Evolutionary conservation across 2,113 vertebrate genomes (phyloP), one percentile per base, ranked within the genome.

Genomic region (Eptesicus fuscus): DNA sequence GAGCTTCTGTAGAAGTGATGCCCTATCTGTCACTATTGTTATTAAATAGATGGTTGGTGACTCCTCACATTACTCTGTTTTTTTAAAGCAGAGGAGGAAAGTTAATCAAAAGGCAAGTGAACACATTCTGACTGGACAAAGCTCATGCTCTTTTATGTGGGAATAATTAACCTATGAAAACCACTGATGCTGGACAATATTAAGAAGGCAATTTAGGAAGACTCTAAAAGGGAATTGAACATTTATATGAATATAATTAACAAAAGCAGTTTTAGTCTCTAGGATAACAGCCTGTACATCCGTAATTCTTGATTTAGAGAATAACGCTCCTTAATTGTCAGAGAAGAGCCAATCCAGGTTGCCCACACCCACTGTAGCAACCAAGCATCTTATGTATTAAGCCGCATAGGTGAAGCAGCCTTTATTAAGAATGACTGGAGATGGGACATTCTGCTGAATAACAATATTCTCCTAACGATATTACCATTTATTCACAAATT

Each of bases 151-250:
- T 92, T 95, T 97, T 93, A 96, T 95, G 78, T 92, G 82, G 78
- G 78, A 90, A 92, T 96, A 97, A 96, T 97, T 97, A 97, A 96
- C 92, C 94, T 92, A 91, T 96, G 96, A 96, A 97, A 96, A 94
- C 95, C 94, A 95, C 88, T 94, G 95, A 90, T 96, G 95, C 97
- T 91, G 78, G 94, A 91, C 90, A 96, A 86, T 93, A 92, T 92
- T 85, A 93, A 93, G 78, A 35, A 90, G 56, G 74, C 95, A 96
- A 97, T 96, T 97, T 97, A 95, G 85, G 85, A 82, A 95, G 80
- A 93, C 85, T 95, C 59, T 92, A 85, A 96, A 96, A 96, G 73
- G 16, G 49, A 74, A 92, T 63, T 91, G 88, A 94, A 83, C 83
- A 80, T 91, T 94, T 95, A 96, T 93, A 83, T 97, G 96, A 86